phyloP scores from a whole-genome alignment of 2,888 invertebrate species.

The Caenorhabditis drosophilae region DNA sequence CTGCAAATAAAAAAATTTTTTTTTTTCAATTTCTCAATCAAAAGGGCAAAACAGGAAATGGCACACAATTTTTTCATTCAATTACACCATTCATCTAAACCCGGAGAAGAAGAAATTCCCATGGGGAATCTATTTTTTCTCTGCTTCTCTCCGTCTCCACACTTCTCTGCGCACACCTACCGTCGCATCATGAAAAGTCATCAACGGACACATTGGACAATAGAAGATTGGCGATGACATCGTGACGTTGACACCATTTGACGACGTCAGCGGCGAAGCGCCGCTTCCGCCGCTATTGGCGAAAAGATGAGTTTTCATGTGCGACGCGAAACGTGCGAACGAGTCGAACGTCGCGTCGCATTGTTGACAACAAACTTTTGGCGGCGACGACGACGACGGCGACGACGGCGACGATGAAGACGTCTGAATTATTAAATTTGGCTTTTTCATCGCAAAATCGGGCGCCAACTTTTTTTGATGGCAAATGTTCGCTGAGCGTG shows the following conservation, averaged over 20 bases:
- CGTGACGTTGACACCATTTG: not conserved
- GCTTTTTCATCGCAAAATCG: not conserved
- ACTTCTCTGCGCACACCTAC: too few species aligned
- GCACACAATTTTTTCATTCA: too few species aligned
- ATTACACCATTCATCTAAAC: not conserved
- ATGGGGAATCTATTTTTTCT: too few species aligned
- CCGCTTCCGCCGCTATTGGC: too few species aligned
- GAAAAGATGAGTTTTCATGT: constrained; percentile 43
- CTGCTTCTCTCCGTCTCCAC: too few species aligned
- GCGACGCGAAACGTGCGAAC: constrained; percentile 37
- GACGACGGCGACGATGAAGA: not conserved
- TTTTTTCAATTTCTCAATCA: too few species aligned
- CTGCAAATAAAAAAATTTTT: too few species aligned
- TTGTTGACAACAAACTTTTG: constrained; percentile 39
- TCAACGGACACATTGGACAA: constrained; percentile 7
- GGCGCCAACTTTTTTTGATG: constrained; percentile 10
- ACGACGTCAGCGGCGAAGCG: not conserved
- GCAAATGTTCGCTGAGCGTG: constrained; percentile 18
- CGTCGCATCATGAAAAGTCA: constrained; percentile 1
- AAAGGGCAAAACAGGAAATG: too few species aligned
- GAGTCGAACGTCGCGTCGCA: constrained; percentile 36
- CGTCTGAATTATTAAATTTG: not conserved
- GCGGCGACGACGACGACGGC: constrained; percentile 3
- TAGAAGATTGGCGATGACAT: not conserved
- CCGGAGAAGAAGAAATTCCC: not conserved